phyloP scores from a whole-genome alignment of 2,888 invertebrate genomes.

The Chirona hameri region DNA sequence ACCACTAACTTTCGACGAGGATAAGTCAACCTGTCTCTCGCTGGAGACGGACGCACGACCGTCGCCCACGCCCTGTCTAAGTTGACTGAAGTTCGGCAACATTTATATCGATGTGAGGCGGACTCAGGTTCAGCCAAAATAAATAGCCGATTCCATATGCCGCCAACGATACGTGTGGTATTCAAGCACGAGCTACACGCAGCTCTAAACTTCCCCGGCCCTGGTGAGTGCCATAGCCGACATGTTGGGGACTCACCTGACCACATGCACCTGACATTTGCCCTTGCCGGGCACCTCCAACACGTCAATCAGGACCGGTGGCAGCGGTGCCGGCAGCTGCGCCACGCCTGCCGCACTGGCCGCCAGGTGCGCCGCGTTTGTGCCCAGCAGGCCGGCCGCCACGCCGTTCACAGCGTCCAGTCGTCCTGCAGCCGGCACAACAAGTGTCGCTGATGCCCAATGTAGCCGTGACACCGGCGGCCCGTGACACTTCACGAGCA shows the following conservation, averaged over 20 bases:
- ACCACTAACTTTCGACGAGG: too few species aligned
- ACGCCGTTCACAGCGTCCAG: not conserved
- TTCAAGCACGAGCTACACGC: too few species aligned
- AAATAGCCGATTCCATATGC: too few species aligned
- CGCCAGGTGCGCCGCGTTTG: not conserved
- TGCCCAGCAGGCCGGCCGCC: not conserved
- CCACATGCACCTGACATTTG: slow-evolving; percentile 3
- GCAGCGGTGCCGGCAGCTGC: not conserved
- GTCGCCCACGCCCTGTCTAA: too few species aligned
- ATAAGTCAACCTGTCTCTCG: too few species aligned
- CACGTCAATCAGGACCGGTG: slow-evolving; percentile 59
- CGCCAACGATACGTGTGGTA: too few species aligned
- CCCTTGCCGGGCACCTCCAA: slow-evolving; percentile 65
- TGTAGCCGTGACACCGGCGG: not conserved
- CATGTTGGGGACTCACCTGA: not conserved
- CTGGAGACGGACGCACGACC: too few species aligned
- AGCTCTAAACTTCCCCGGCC: too few species aligned
- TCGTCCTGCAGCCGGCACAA: not conserved
- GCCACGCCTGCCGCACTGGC: not conserved
- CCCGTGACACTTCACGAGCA: not conserved
- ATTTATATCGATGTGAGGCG: too few species aligned
- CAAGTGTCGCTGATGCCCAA: not conserved
- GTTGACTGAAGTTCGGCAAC: too few species aligned
- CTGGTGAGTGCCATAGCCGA: too few species aligned
- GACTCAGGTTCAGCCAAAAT: too few species aligned